Base-by-base conservation (phyloP, 2,797 vertebrate species). In the Falco berigora region DNA sequence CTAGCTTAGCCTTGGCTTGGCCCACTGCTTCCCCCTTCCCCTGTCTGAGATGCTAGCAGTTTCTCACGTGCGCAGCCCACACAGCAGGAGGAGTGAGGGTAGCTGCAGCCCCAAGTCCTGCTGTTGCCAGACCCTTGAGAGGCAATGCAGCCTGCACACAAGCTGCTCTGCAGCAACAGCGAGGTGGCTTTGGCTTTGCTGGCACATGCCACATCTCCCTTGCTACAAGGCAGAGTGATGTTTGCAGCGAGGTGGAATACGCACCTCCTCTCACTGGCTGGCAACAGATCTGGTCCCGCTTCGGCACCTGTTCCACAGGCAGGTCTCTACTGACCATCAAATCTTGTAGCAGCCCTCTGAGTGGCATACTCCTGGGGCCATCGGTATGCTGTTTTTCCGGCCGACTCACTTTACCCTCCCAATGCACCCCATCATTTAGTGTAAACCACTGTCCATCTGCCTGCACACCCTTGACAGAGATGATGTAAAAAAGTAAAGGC, bases 51-150 rank as follows among this genome's bases (percentile, higher is more conserved):
- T 2, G 52, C 24, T 66, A 22, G 75, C 69, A 34, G 53, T 34
- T 62, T 50, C 67, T 71, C 53, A n/a, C 4, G 0, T 67, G 9
- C 0, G 9, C 50, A 38, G 42, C 28, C 38, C 0, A 0, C 16
- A 34, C 6, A 19, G 16, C 20, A 36, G 4, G 73, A 32, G 15
- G 38, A 59, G 23, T 0, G 34, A n/a, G 40, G 32, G 66, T 18
- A 42, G 58, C 40, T 56, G n/a, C 69, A 42, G 56, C 42, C 36
- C 21, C 1, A 24, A 15, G 14, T 27, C 46, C 61, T 20, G 14
- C 42, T 85, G 5, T 4, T 27, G 52, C 13, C 69, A 36, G 47
- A 9, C 9, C 42, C 77, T 8, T 1, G 25, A 50, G 53, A 71
- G 61, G 55, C 56, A 6, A 2, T 0, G 6, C 58, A 64, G 59